A percentile compares a stretch with the other conserved stretches of the same genome.
phyloP scores from a whole-genome alignment of 2,888 invertebrate species.

The Noctua fimbriata region DNA sequence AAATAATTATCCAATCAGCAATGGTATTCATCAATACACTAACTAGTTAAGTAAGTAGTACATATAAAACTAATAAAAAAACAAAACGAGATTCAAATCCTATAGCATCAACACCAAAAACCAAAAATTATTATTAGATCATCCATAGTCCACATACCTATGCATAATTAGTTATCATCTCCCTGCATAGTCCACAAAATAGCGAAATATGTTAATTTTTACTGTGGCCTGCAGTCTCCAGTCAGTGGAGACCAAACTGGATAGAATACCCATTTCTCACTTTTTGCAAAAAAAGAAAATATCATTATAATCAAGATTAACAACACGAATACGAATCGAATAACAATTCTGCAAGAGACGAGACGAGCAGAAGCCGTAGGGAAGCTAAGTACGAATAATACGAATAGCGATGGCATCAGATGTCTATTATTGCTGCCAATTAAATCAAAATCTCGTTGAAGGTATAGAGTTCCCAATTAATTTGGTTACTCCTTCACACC shows the following conservation, averaged over 20 bases:
- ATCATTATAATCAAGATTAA: not conserved
- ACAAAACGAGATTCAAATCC: not conserved
- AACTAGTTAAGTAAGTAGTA: not conserved
- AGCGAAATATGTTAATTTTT: not conserved
- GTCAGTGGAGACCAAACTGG: not conserved
- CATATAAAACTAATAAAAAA: not conserved
- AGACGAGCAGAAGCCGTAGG: not conserved
- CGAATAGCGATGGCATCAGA: constrained; percentile 9
- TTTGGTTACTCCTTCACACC: constrained; percentile 17
- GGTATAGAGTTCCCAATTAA: constrained; percentile 39
- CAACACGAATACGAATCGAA: constrained; percentile 15
- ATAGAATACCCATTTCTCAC: not conserved
- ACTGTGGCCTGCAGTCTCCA: not conserved
- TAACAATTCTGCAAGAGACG: not conserved
- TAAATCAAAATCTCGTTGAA: constrained; percentile 10
- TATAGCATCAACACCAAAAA: not conserved
- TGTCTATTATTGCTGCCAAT: constrained; percentile 19
- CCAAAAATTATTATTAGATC: not conserved
- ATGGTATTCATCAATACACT: not conserved
- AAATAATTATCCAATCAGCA: not conserved
- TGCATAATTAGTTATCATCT: not conserved
- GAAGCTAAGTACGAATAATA: not conserved
- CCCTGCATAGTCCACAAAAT: not conserved
- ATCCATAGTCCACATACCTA: not conserved
- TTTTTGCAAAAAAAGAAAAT: not conserved